phyloP scores from a whole-genome alignment of 2,113 vertebrate genomes.

The Lamprotornis superbus region DNA sequence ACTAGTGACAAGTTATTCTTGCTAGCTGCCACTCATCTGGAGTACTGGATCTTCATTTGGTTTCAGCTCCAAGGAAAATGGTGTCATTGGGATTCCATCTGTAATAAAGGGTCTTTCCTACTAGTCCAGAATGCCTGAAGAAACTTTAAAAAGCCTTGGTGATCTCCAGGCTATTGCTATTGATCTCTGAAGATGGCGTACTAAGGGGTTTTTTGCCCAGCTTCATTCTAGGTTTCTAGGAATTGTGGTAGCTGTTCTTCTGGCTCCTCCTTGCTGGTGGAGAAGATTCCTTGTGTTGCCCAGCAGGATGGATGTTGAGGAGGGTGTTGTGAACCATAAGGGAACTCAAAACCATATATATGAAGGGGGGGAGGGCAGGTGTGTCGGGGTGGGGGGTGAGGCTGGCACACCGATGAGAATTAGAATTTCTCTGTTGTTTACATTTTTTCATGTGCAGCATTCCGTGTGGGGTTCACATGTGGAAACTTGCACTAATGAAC shows the following conservation, averaged over 20 bases:
- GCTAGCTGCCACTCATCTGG: background rate
- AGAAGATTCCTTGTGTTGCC: background rate
- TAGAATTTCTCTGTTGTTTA: slow-evolving; percentile 70
- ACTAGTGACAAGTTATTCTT: background rate
- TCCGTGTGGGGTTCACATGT: slow-evolving; percentile 64
- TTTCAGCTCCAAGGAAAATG: slow-evolving; percentile 15
- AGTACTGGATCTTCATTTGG: background rate
- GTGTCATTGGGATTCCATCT: background rate
- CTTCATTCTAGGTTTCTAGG: slow-evolving; percentile 18
- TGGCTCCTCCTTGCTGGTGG: slow-evolving; percentile 47
- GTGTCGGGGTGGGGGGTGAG: background rate
- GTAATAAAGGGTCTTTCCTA: background rate
- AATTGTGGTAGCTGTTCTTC: background rate
- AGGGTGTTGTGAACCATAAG: slow-evolving; percentile 19
- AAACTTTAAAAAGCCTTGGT: background rate
- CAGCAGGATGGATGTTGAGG: slow-evolving; percentile 8
- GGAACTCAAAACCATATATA: background rate
- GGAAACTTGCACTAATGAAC: slow-evolving; percentile 70
- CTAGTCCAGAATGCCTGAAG: background rate
- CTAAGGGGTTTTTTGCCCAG: background rate
- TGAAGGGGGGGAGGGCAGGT: slow-evolving; percentile 15
- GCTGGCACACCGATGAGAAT: slow-evolving; percentile 41
- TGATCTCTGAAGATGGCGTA: background rate
- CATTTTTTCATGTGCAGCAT: slow-evolving; percentile 71
- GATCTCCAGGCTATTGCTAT: background rate